phyloP scores from a whole-genome alignment of 2,888 invertebrate genomes.

The Drosophila acutilabella region DNA sequence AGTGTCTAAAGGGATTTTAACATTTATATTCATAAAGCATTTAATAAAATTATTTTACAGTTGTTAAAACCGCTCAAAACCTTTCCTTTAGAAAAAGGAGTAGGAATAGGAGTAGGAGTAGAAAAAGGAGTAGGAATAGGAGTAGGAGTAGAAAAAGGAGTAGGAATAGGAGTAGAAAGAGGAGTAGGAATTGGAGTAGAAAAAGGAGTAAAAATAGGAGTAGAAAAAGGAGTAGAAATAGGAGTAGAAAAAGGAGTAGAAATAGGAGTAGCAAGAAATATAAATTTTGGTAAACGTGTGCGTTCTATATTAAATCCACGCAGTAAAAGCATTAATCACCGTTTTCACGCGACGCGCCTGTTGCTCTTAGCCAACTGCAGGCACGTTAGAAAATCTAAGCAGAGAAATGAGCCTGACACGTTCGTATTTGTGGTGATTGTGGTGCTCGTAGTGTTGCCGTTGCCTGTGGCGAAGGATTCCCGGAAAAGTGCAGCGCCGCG shows the following conservation, averaged over 20 bases:
- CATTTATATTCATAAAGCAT: too few relatives aligned
- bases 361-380: conserved; percentile 15
- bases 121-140: too few relatives aligned
- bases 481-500: conserved; percentile 69
- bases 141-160: background rate
- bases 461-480: conserved; percentile 65
- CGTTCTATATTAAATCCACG: conserved; percentile 76
- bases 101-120: too few relatives aligned
- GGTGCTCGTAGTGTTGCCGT: background rate
- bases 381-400: conserved; percentile 22
- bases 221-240: background rate
- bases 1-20: too few relatives aligned
- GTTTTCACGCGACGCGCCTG: conserved; percentile 75
- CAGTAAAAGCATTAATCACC: conserved; percentile 77
- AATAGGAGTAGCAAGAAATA: background rate
- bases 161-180: background rate
- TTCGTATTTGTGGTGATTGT: conserved; percentile 26
- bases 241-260: background rate
- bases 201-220: too few relatives aligned
- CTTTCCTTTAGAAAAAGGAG: conserved; percentile 46
- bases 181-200: background rate
- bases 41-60: too few relatives aligned
- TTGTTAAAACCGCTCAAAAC: background rate
- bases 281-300: conserved; percentile 42
- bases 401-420: conserved; percentile 51